Evolutionary conservation across 2,797 vertebrate species (phyloP).

Genomic region (Synanceia verrucosa): DNA sequence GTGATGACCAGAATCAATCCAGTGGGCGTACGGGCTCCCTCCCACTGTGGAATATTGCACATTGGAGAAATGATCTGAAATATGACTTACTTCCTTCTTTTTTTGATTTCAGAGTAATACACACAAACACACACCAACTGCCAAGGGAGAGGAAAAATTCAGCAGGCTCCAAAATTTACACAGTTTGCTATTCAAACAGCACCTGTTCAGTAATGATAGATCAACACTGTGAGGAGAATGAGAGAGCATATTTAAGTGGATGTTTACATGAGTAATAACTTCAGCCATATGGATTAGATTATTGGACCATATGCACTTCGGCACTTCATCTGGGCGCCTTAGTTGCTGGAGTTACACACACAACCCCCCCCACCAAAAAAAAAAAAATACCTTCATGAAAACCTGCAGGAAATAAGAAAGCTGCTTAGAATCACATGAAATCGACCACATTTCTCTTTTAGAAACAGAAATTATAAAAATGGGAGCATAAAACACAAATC

Average conservation of each 20-base stretch:
- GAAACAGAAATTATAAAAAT: conserved; percentile 3
- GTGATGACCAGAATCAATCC: conserved; percentile 60
- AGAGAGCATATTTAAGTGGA: conserved; percentile 71
- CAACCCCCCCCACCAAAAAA: too few relatives aligned
- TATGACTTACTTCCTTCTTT: conserved; percentile 31
- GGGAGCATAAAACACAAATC: not conserved
- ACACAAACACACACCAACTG: not conserved
- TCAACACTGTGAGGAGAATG: conserved; percentile 63
- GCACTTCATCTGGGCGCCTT: conserved; percentile 23
- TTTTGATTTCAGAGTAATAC: not conserved
- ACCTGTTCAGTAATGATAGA: conserved; percentile 73
- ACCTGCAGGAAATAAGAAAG: conserved; percentile 15
- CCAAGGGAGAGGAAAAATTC: conserved; percentile 34
- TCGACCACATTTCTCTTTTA: not conserved
- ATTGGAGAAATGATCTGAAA: conserved; percentile 36
- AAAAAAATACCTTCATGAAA: conserved; percentile 7
- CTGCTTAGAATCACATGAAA: conserved; percentile 13
- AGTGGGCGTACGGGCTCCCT: conserved; percentile 13
- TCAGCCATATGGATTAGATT: conserved; percentile 72
- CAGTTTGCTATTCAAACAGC: conserved; percentile 65
- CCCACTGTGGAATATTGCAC: conserved; percentile 23
- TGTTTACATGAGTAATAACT: conserved; percentile 70
- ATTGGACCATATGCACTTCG: conserved; percentile 65
- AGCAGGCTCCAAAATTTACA: conserved; percentile 43
- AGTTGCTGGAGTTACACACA: not conserved